These are phyloP conservation scores for Hydrolagus colliei DNA, from an alignment of 2,797 vertebrate species.

Conservation along the genomic window DNA sequence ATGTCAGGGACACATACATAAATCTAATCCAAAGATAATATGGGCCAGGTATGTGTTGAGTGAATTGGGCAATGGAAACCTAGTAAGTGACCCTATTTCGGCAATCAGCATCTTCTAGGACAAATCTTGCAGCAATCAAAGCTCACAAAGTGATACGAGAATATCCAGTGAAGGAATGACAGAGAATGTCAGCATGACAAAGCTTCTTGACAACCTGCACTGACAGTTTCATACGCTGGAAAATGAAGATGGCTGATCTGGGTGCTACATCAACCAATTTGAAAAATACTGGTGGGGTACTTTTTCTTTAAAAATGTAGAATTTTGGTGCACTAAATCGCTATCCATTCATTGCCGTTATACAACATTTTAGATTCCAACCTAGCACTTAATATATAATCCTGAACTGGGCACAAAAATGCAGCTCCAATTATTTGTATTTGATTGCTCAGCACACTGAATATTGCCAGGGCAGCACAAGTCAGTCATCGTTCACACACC, in stretches of 20 bases:
- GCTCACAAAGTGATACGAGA: not conserved
- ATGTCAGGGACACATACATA: too few species aligned
- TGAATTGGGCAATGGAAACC: too few species aligned
- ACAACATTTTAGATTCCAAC: not conserved
- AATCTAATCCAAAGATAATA: too few species aligned
- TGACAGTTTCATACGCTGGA: not conserved
- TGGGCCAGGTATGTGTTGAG: too few species aligned
- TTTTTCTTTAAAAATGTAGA: not conserved
- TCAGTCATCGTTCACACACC: not conserved
- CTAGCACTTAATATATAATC: not conserved
- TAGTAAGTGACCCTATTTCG: too few species aligned
- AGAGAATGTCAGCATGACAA: slow-evolving; percentile 3
- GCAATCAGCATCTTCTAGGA: not conserved
- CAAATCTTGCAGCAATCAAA: not conserved
- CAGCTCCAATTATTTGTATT: not conserved
- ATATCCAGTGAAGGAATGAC: not conserved
- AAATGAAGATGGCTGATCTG: not conserved
- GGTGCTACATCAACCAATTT: not conserved
- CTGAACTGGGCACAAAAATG: not conserved
- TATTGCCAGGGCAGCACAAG: not conserved
- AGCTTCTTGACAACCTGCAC: not conserved
- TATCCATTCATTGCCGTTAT: not conserved
- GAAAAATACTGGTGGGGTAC: not conserved
- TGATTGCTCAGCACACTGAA: not conserved
- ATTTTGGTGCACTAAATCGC: not conserved